Evolutionary conservation across 2,797 vertebrate species (phyloP).

Genomic region (Melopsittacus undulatus): DNA sequence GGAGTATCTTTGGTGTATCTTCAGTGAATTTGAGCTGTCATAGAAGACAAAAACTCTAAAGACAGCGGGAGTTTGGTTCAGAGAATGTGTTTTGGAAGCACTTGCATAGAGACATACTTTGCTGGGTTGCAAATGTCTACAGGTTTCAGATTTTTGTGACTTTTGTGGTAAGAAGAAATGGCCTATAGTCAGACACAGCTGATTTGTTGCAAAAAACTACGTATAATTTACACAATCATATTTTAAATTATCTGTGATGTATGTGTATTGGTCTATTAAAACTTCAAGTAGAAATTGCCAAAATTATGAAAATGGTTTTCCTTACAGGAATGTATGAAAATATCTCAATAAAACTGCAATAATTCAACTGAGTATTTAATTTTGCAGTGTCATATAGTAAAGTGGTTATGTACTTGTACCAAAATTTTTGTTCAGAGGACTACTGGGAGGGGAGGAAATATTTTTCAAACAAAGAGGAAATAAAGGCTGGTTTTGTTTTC

Average conservation of each 20-base stretch:
- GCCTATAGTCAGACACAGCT: not conserved
- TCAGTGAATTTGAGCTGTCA: not conserved
- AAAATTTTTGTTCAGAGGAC: not conserved
- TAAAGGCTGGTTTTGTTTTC: not conserved
- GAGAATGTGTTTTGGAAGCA: not conserved
- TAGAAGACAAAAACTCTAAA: not conserved
- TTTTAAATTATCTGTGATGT: not conserved
- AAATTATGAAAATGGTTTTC: not conserved
- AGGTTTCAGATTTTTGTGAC: not conserved
- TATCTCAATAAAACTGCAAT: not conserved
- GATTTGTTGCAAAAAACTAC: not conserved
- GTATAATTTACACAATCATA: accelerated
- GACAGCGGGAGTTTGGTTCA: not conserved
- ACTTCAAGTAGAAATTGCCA: not conserved
- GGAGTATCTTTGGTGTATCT: not conserved
- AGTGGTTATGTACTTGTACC: not conserved
- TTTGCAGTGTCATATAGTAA: not conserved
- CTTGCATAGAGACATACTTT: not conserved
- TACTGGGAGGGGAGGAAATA: accelerated
- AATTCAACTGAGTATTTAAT: not conserved
- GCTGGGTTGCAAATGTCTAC: not conserved
- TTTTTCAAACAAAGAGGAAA: not conserved
- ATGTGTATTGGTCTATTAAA: not conserved
- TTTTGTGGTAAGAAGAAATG: not conserved
- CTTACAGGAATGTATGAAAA: not conserved